phyloP scores from a whole-genome alignment of 2,888 invertebrate species.

The Teleiodes luculella region DNA sequence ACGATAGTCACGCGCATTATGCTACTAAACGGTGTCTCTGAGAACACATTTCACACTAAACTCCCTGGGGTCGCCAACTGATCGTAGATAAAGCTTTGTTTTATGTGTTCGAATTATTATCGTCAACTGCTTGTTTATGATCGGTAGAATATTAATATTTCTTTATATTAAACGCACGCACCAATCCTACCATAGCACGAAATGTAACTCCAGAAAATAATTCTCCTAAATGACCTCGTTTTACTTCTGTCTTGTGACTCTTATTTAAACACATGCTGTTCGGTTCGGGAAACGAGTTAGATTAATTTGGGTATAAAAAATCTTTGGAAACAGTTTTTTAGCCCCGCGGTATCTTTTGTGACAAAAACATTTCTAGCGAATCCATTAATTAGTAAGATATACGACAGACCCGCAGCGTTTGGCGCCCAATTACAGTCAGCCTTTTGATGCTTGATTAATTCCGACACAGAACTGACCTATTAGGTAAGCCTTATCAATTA shows the following conservation, averaged over 20 bases:
- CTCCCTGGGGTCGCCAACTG: conserved; percentile 58
- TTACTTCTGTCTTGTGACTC: conserved; percentile 5
- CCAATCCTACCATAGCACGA: conserved; percentile 31
- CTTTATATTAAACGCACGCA: conserved; percentile 67
- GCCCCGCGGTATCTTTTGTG: conserved; percentile 64
- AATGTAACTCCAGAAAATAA: neutral
- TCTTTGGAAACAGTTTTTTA: conserved; percentile 34
- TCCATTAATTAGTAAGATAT: conserved; percentile 76
- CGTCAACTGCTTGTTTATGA: conserved; percentile 70
- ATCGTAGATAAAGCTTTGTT: conserved; percentile 74
- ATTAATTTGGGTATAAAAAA: conserved; percentile 19
- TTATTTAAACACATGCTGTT: conserved; percentile 22
- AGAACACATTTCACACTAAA: conserved; percentile 77
- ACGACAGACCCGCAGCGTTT: conserved; percentile 65
- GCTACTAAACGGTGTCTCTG: conserved; percentile 76
- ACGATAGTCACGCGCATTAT: conserved; percentile 74
- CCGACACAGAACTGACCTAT: conserved; percentile 75
- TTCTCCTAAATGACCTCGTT: conserved; percentile 24
- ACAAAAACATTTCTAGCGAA: conserved; percentile 67
- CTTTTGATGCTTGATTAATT: conserved; percentile 77
- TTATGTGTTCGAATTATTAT: conserved; percentile 73
- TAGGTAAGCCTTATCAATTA: conserved; percentile 60
- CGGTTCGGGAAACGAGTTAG: conserved; percentile 13
- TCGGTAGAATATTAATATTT: conserved; percentile 66
- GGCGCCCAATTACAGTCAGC: conserved; percentile 65